Evolutionary conservation across 2,888 invertebrate genomes (phyloP).

Genomic region (Rhopalosiphum nymphaeae): DNA sequence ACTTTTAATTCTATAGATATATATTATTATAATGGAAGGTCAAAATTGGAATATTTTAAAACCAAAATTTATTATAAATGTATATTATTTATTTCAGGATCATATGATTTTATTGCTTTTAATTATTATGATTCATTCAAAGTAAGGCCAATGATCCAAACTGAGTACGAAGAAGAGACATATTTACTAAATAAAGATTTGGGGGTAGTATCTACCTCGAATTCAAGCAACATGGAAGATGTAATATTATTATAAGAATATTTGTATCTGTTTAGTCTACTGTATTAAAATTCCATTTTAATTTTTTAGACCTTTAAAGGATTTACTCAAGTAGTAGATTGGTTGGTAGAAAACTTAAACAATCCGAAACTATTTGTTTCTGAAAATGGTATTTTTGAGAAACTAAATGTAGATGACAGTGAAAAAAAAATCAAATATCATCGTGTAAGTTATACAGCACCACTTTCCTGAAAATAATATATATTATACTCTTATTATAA

Average conservation of each 20-base stretch:
- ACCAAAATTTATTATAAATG: background rate
- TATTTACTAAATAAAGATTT: background rate
- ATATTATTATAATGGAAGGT: background rate
- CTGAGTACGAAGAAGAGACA: background rate
- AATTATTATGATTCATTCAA: slow-evolving; percentile 17
- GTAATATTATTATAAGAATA: slow-evolving; percentile 26
- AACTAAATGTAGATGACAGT: background rate
- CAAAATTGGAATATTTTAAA: background rate
- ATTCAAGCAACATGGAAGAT: background rate
- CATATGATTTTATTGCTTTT: slow-evolving; percentile 30
- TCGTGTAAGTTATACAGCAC: background rate
- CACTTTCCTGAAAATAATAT: background rate
- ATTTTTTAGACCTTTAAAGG: background rate
- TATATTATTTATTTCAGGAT: background rate
- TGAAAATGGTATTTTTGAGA: background rate
- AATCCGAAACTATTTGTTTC: background rate
- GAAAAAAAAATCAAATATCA: slow-evolving; percentile 5
- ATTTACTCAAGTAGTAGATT: background rate
- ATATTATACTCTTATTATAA: background rate
- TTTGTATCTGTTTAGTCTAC: background rate
- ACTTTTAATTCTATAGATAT: background rate
- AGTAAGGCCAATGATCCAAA: background rate
- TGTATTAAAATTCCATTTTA: background rate
- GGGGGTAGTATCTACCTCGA: background rate
- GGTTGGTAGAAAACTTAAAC: background rate